These are phyloP conservation scores for Eufriesea mexicana DNA, from an alignment of 1,140 invertebrate genomes.

Conservation along the genomic window DNA sequence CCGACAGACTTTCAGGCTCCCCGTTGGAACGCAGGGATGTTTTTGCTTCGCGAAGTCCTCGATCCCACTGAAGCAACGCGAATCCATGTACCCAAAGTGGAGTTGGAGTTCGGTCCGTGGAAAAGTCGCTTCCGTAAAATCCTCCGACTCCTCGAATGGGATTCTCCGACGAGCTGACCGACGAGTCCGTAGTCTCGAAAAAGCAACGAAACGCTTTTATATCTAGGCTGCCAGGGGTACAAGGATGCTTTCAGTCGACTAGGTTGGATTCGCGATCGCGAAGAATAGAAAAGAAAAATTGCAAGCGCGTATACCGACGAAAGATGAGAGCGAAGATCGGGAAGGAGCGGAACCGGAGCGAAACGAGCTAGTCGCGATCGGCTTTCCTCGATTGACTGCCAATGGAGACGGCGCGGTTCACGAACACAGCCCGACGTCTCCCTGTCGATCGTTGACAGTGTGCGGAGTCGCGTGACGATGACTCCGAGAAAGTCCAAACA, in stretches of 20 bases:
- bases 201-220: too few relatives aligned
- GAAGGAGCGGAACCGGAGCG: too few relatives aligned
- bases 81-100: slow-evolving; percentile 19
- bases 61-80: neutral
- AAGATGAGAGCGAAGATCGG: neutral
- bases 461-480: slow-evolving; percentile 57
- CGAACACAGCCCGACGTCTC: slow-evolving; percentile 19
- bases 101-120: neutral
- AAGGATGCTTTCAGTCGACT: too few relatives aligned
- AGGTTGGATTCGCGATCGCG: too few relatives aligned
- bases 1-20: neutral
- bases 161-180: too few relatives aligned
- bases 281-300: too few relatives aligned
- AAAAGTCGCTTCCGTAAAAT: neutral
- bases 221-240: too few relatives aligned
- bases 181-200: neutral
- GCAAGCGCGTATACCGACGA: neutral
- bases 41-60: neutral
- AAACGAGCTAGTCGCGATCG: neutral
- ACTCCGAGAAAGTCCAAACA: slow-evolving; percentile 49
- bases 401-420: slow-evolving; percentile 6
- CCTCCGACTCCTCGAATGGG: too few relatives aligned
- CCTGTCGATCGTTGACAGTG: slow-evolving; percentile 55
- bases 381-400: slow-evolving; percentile 30
- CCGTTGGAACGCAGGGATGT: neutral